Base-by-base conservation (phyloP, 2,888 invertebrate species). In the Erebia aethiops region DNA sequence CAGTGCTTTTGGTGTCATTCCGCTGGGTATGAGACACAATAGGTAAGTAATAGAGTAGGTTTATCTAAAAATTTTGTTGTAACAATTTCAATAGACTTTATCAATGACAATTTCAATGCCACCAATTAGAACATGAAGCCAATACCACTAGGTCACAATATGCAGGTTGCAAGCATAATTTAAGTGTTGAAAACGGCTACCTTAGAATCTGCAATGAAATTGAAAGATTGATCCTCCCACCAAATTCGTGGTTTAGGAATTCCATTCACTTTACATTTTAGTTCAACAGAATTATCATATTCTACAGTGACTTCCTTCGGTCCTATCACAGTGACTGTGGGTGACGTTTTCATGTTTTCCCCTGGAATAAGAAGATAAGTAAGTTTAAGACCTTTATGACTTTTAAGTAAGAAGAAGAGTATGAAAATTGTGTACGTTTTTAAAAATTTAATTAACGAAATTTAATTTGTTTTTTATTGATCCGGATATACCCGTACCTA, bases 251-350 rank as follows among this genome's bases (percentile, higher is more conserved):
- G 87, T 69, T 80, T 77, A 0, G 89, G 89, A 56, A 80, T 86
- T 0, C 80, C 87, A 18, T 75, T 79, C 1, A 87, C 80, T 75
- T 80, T 83, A 69, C 89, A 89, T 58, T 78, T 79, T 14, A 89
- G 54, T 16, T 79, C 75, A 8, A 87, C 16, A 0, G 80, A 72
- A 26, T 75, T 58, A 14, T 77, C 71, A 69, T 79, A 82, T 9
- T 79, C 74, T 2, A 71, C 76, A 2, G 68, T 72, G 9, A 83
- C 71, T 67, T 73, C 72, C 2, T 76, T 35, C 0, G 71, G 77
- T 21, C 76, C 83, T 1, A 79, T 72, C 49, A 87, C 80, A 0
- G 69, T 78, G 13, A 83, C 73, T 14, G 4, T 63, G 0, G 87
- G 85, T 14, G 76, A 61, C 62, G 68, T 80, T 2, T 76, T 54